Conservation (phyloP, 2,888 invertebrate species). For the Dasypogon diadema region DNA sequence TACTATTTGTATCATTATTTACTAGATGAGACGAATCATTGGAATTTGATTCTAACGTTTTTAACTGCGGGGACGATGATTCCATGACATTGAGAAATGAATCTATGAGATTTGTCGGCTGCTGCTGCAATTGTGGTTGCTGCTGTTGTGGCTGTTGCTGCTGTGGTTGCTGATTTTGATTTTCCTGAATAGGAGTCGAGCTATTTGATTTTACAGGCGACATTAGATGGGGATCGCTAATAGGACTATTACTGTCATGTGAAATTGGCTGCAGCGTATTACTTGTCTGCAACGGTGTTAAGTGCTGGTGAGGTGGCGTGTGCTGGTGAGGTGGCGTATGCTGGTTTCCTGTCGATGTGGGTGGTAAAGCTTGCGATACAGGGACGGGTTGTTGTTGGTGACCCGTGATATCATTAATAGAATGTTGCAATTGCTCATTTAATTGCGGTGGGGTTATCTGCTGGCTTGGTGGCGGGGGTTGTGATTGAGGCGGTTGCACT, state of each 20-base stretch:
- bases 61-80: constrained; percentile 54
- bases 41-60: constrained; percentile 61
- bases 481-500: constrained; percentile 58
- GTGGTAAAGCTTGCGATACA: constrained; percentile 60
- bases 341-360: constrained; percentile 21
- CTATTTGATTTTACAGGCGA: constrained; percentile 42
- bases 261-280: constrained; percentile 38
- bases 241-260: constrained; percentile 40
- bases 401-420: constrained; percentile 68
- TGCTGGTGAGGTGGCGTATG: constrained; percentile 53
- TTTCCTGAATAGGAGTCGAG: constrained; percentile 33
- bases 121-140: constrained; percentile 56
- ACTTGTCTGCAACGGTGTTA: constrained; percentile 19
- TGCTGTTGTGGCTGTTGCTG: constrained; percentile 57
- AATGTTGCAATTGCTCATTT: constrained; percentile 68
- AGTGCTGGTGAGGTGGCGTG: constrained; percentile 50
- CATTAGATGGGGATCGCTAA: constrained; percentile 43
- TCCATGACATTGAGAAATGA: constrained; percentile 57
- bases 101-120: constrained; percentile 53
- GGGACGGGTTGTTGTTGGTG: constrained; percentile 57
- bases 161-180: constrained; percentile 60
- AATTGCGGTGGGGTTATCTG: constrained; percentile 61
- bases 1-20: constrained; percentile 67
- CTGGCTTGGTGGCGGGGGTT: constrained; percentile 60
- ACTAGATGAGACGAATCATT: constrained; percentile 65